phyloP scores from a whole-genome alignment of 2,888 invertebrate genomes.

The Philereme vetulata region DNA sequence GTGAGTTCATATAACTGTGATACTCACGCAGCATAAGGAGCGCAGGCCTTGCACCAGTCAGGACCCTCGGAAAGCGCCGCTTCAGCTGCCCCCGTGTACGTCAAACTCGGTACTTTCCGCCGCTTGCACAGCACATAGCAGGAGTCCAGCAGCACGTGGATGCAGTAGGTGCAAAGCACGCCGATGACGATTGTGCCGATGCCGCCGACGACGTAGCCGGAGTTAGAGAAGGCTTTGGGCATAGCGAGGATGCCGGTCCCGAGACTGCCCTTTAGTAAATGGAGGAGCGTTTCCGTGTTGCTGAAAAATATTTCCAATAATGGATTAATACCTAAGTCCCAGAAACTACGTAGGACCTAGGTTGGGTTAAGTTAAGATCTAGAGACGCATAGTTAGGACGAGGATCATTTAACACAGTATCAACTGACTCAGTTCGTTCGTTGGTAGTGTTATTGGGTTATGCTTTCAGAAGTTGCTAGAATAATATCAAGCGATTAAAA shows the following conservation, averaged over 20 bases:
- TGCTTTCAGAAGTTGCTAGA: too few relatives aligned
- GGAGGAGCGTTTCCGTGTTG: conserved; percentile 91
- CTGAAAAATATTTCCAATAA: conserved; percentile 68
- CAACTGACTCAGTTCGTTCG: too few relatives aligned
- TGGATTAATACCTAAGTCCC: too few relatives aligned
- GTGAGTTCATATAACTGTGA: neutral
- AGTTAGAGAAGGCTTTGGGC: conserved; percentile 93
- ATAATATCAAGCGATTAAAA: too few relatives aligned
- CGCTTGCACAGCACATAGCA: conserved; percentile 86
- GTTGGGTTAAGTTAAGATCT: too few relatives aligned
- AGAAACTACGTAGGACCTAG: too few relatives aligned
- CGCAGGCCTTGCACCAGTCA: conserved; percentile 83
- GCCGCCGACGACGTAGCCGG: conserved; percentile 91
- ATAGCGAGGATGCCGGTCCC: conserved; percentile 97
- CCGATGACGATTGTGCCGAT: conserved; percentile 93
- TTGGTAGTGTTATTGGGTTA: too few relatives aligned
- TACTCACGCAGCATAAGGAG: conserved; percentile 87
- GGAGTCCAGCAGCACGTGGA: conserved; percentile 92
- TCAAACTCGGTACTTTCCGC: conserved; percentile 85
- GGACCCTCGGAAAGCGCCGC: conserved; percentile 91
- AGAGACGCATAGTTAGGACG: too few relatives aligned
- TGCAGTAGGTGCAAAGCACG: conserved; percentile 95
- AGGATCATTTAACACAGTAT: too few relatives aligned
- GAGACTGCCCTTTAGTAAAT: conserved; percentile 94
- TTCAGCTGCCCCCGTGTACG: conserved; percentile 92